Conservation (phyloP, 2,888 invertebrate species). For the Nomada fabriciana region DNA sequence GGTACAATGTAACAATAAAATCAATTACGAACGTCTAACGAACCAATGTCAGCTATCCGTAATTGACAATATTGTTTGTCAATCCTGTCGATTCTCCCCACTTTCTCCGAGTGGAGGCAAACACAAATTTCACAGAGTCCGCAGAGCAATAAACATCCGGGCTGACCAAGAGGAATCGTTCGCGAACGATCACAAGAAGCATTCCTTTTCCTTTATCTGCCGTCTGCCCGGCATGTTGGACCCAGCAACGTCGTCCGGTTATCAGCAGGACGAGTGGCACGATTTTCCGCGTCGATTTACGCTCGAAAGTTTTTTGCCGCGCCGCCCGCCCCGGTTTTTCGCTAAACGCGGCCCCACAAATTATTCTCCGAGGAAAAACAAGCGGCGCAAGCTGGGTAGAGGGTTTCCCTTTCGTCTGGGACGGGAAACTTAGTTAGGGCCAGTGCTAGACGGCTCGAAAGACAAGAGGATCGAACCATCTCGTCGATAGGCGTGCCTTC, state of each 20-base stretch:
- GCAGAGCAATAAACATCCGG: neutral
- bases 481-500: slow-evolving; percentile 8
- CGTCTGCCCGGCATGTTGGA: neutral
- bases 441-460: neutral
- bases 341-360: slow-evolving; percentile 30
- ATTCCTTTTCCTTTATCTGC: slow-evolving; percentile 42
- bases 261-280: slow-evolving; percentile 25
- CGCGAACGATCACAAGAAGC: neutral
- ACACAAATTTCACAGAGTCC: neutral
- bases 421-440: slow-evolving; percentile 29
- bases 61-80: too few relatives aligned
- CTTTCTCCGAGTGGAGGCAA: neutral
- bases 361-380: slow-evolving; percentile 44
- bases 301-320: slow-evolving; percentile 15
- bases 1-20: too few relatives aligned
- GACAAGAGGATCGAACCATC: neutral
- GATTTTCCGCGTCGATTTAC: slow-evolving; percentile 28
- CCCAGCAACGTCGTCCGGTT: slow-evolving; percentile 3
- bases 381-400: neutral
- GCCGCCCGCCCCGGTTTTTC: neutral
- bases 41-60: too few relatives aligned
- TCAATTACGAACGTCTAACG: too few relatives aligned
- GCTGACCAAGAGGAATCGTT: neutral
- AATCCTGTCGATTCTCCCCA: neutral
- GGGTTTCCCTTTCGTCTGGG: slow-evolving; percentile 18